Evolutionary conservation across 2,888 invertebrate genomes (phyloP).

Genomic region (Xanthorhoe designata): DNA sequence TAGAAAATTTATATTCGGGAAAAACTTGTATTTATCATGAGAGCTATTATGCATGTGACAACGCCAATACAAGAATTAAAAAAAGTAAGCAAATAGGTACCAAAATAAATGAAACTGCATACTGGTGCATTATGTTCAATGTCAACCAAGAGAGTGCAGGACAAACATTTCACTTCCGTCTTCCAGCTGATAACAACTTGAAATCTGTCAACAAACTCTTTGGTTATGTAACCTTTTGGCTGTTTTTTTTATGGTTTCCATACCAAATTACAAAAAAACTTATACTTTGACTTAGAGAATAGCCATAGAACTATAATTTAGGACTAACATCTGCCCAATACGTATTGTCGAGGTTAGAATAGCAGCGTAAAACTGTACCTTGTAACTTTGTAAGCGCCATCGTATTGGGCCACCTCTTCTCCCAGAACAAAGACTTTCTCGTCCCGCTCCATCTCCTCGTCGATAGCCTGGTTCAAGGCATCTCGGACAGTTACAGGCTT

Average conservation of each 20-base stretch:
- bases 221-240: conserved; percentile 67
- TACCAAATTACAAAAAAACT: neutral
- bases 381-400: conserved; percentile 98
- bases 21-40: too few relatives aligned
- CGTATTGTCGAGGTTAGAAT: conserved; percentile 42
- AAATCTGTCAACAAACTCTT: conserved; percentile 62
- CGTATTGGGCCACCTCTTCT: conserved; percentile 99
- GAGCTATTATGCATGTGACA: too few relatives aligned
- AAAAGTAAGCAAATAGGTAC: conserved; percentile 3
- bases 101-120: conserved; percentile 9
- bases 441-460: conserved; percentile 98
- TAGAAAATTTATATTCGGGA: too few relatives aligned
- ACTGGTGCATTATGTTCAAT: conserved; percentile 5
- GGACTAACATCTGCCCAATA: neutral
- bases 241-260: conserved; percentile 20
- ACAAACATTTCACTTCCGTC: conserved; percentile 27
- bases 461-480: conserved; percentile 97
- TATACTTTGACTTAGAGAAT: neutral
- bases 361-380: conserved; percentile 60
- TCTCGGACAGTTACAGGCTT: conserved; percentile 97
- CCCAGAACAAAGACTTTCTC: conserved; percentile 96
- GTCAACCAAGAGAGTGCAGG: conserved; percentile 10
- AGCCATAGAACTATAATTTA: neutral
- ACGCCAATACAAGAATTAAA: neutral
- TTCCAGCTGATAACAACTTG: conserved; percentile 33